phyloP scores from a whole-genome alignment of 2,888 invertebrate genomes.

The Charanyca ferruginea region DNA sequence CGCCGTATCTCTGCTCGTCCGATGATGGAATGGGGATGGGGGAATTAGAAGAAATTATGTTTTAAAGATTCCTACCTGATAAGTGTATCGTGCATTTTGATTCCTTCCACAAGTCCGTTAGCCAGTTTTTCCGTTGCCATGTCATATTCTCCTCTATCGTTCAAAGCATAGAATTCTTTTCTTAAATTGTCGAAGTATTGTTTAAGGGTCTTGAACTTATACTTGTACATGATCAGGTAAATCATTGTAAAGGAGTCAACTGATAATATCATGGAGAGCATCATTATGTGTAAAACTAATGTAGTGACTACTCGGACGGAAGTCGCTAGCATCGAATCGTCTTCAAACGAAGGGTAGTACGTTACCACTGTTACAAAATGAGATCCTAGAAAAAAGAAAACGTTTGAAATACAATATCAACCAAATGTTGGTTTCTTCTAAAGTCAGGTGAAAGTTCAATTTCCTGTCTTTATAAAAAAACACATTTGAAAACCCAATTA shows the following conservation, averaged over 20 bases:
- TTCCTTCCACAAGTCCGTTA: conserved; percentile 79
- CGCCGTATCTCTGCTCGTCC: too few species aligned
- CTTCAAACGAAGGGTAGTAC: conserved; percentile 80
- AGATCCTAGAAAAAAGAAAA: conserved; percentile 73
- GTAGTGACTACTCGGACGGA: conserved; percentile 75
- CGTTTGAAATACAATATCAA: not conserved
- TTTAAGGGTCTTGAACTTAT: conserved; percentile 84
- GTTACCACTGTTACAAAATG: conserved; percentile 85
- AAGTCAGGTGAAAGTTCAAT: not conserved
- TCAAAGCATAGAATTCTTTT: conserved; percentile 72
- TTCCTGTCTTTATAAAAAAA: not conserved
- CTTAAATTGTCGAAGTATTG: conserved; percentile 80
- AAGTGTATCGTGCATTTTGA: conserved; percentile 82
- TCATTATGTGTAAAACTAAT: conserved; percentile 72
- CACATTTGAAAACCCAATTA: not conserved
- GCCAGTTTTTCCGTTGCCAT: conserved; percentile 74
- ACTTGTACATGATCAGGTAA: conserved; percentile 83
- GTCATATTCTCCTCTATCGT: conserved; percentile 62
- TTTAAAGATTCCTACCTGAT: conserved; percentile 69
- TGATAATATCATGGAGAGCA: conserved; percentile 82
- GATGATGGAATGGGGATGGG: too few species aligned
- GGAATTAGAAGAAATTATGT: too few species aligned
- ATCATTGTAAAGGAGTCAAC: conserved; percentile 80
- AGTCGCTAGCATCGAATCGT: conserved; percentile 74
- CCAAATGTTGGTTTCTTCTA: not conserved